Evolutionary conservation across 2,797 vertebrate genomes (phyloP).

Genomic region (Scolopax bukidnonensis): DNA sequence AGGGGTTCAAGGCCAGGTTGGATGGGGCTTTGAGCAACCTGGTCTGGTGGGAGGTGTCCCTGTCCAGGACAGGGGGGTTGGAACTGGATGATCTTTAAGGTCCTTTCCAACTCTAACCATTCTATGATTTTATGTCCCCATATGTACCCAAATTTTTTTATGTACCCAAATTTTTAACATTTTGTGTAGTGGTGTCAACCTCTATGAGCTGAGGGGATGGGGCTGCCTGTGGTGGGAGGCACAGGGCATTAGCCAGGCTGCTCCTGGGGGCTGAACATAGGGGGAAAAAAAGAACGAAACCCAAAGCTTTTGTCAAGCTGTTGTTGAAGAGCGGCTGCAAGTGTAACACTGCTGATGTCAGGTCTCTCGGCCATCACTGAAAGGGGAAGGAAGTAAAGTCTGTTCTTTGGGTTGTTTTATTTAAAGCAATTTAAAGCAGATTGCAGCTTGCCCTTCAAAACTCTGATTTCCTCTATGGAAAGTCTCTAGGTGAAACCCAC

Average conservation of each 20-base stretch:
- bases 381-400: constrained; percentile 55
- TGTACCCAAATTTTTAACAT: too few species aligned
- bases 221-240: rapidly evolving
- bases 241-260: neutral
- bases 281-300: neutral
- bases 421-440: constrained; percentile 15
- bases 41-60: too few species aligned
- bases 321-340: neutral
- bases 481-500: neutral
- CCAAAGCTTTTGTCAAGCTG: neutral
- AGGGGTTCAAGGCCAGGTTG: too few species aligned
- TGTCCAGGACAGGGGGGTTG: too few species aligned
- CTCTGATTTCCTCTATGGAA: constrained; percentile 29
- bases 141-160: too few species aligned
- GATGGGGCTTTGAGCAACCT: too few species aligned
- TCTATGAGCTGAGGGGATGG: neutral
- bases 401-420: constrained; percentile 4
- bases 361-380: rapidly evolving
- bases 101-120: too few species aligned
- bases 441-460: neutral
- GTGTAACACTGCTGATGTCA: neutral
- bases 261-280: neutral
- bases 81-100: too few species aligned
- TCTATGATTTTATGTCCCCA: neutral
- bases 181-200: too few species aligned